Base-by-base conservation (phyloP, 2,797 vertebrate genomes). In the Spea hammondii region DNA sequence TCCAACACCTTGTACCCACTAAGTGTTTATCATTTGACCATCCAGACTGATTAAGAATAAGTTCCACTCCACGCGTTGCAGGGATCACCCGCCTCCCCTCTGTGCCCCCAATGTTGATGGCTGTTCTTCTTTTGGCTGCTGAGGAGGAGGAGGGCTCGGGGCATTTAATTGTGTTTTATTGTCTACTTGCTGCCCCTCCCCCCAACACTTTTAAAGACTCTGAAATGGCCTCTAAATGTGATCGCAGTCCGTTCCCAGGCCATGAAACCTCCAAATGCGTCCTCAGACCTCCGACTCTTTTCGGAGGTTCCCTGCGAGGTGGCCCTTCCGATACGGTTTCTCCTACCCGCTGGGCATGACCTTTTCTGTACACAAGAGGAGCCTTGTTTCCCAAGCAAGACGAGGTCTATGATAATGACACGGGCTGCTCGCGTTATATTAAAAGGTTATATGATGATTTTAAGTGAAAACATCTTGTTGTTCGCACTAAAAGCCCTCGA, bases 151-250 rank as follows among this genome's bases (percentile, higher is more conserved):
- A 68, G 79, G 64, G 70, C 45, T 59, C 6, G 13, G 55, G 14
- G 72, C 72, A 70, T 74, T 69, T 79, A 64, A 79, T 79, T 74
- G 74, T 73, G 45, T 73, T 76, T 72, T 73, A 77, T 82, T 82
- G 79, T 82, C 44, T 72, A 54, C 44, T 48, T 4, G 8, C 32
- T 17, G 7, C 49, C 74, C 57, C 79, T 45, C 77, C 79, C 79
- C 74, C 79, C 79, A 68, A 53, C 60, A 68, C 64, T 51, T 70
- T 50, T 78, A 51, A 65, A 70, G 53, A 69, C 66, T 64, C 45
- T 51, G 60, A 65, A 66, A 75, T 59, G 64, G 60, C 64, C 5
- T 5, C 57, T 59, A 59, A n/a, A 59, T 59, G 57, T 3, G 64
- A 17, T 5, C 44, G 6, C 60, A 8, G 60, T 64, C 6, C 47